Conservation (phyloP, 2,888 invertebrate species). For the Parelbella ahira region DNA sequence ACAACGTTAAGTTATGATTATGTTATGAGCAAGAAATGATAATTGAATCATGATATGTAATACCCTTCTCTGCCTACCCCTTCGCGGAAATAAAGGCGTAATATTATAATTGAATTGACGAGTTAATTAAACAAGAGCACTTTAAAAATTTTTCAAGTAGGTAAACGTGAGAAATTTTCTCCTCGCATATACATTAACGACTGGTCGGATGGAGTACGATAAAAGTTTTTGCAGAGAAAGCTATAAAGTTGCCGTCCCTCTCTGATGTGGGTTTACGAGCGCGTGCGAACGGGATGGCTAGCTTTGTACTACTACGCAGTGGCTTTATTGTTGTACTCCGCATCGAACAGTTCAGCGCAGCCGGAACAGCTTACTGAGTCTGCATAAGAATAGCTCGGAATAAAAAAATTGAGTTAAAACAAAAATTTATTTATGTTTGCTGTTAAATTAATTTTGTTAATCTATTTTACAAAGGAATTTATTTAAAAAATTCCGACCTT, state of each 20-base stretch:
- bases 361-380: not conserved
- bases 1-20: too few relatives aligned
- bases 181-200: slow-evolving; percentile 29
- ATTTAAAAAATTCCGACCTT: too few relatives aligned
- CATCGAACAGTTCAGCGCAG: slow-evolving; percentile 12
- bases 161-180: slow-evolving; percentile 12
- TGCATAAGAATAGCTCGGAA: not conserved
- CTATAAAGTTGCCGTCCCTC: slow-evolving; percentile 46
- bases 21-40: too few relatives aligned
- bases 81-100: not conserved
- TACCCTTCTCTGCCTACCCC: not conserved
- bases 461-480: too few relatives aligned
- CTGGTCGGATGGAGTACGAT: slow-evolving; percentile 40
- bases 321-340: slow-evolving; percentile 15
- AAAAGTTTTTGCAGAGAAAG: slow-evolving; percentile 68
- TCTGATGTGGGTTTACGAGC: slow-evolving; percentile 61
- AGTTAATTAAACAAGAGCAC: too few relatives aligned
- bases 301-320: slow-evolving; percentile 12
- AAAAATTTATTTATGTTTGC: too few relatives aligned
- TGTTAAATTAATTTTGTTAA: too few relatives aligned
- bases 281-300: slow-evolving; percentile 67
- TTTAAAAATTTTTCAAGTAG: slow-evolving; percentile 2
- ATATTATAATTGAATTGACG: not conserved
- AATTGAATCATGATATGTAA: too few relatives aligned
- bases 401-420: too few relatives aligned